Conservation (phyloP, 1,140 invertebrate species). For the Copidosoma floridanum region DNA sequence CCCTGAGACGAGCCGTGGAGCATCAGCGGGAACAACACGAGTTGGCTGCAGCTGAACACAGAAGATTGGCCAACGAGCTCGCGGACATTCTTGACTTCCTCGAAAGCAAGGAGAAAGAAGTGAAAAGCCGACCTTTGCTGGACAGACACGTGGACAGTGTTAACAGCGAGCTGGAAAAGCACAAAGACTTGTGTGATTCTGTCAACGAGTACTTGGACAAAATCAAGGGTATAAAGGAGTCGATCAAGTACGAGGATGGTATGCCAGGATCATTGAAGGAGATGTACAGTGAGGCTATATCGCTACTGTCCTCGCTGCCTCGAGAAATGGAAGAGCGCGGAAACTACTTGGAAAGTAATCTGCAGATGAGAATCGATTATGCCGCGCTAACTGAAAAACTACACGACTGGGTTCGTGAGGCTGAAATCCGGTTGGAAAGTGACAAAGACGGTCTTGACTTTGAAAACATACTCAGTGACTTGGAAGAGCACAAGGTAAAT, state of each 20-base stretch:
- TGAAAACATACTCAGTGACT: slow-evolving; percentile 75
- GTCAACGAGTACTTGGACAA: slow-evolving; percentile 72
- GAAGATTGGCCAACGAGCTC: slow-evolving; percentile 76
- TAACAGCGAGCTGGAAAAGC: slow-evolving; percentile 77
- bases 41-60: slow-evolving; percentile 81
- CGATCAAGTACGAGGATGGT: slow-evolving; percentile 69
- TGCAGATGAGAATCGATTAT: slow-evolving; percentile 74
- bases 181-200: slow-evolving; percentile 67
- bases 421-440: slow-evolving; percentile 72
- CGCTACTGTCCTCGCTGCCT: slow-evolving; percentile 73
- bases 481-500: slow-evolving; percentile 79
- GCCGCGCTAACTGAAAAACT: slow-evolving; percentile 72
- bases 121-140: slow-evolving; percentile 79
- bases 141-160: slow-evolving; percentile 77
- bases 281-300: slow-evolving; percentile 78
- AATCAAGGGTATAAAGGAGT: slow-evolving; percentile 67
- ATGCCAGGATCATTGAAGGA: slow-evolving; percentile 77
- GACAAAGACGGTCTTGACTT: slow-evolving; percentile 84
- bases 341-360: slow-evolving; percentile 78
- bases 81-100: slow-evolving; percentile 81
- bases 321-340: slow-evolving; percentile 75
- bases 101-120: slow-evolving; percentile 77
- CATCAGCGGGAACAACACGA: slow-evolving; percentile 83
- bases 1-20: slow-evolving; percentile 77
- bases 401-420: slow-evolving; percentile 81